Base-by-base conservation (phyloP, 2,113 vertebrate species). In the Sardina pilchardus region DNA sequence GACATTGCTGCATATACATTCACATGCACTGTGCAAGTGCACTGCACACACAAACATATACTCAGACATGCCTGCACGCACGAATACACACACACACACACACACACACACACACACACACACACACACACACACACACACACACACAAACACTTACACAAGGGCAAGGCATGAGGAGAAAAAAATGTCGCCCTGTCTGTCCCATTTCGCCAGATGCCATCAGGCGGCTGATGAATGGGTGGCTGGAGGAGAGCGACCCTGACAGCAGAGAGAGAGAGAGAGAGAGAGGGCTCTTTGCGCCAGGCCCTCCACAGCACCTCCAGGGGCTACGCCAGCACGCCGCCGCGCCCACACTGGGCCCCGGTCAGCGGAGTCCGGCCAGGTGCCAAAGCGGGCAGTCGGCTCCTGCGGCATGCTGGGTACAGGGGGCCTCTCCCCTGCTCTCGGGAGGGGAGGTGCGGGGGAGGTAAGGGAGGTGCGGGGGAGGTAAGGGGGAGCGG, bases 211-310 rank as follows among this genome's bases (percentile, higher is more conserved):
- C 3, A 24, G 21, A 4, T 24, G 53, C 19, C 48, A 78, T 56
- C 14, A 53, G 67, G 43, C 3, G 45, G 50, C 83, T 89, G 90
- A 91, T 90, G 86, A 87, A 89, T 86, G 86, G 84, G 36, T 12
- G 48, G 47, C 81, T 84, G 81, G 86, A 87, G 56, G 84, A 86
- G 86, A 81, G 83, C 39, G 50, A 86, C 82, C 42, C 59, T 86
- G 81, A 82, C 85, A 84, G 83, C 59, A 21, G 17, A 16, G 53
- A 59, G 17, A 24, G 78, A 82, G n/a, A n/a, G n/a, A n/a, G n/a
- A 21, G 17, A 16, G 53, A 59, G 17, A 24, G 78, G 80, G 84
- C n/a, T n/a, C 59, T 26, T 63, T 78, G 21, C 4, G 19, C 19
- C 53, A 59, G 53, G 5, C 53, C 53, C 53, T 21, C 53, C 4